These are phyloP conservation scores for Drosophila cognata DNA, from an alignment of 2,888 invertebrate genomes.

Conservation along the genomic window DNA sequence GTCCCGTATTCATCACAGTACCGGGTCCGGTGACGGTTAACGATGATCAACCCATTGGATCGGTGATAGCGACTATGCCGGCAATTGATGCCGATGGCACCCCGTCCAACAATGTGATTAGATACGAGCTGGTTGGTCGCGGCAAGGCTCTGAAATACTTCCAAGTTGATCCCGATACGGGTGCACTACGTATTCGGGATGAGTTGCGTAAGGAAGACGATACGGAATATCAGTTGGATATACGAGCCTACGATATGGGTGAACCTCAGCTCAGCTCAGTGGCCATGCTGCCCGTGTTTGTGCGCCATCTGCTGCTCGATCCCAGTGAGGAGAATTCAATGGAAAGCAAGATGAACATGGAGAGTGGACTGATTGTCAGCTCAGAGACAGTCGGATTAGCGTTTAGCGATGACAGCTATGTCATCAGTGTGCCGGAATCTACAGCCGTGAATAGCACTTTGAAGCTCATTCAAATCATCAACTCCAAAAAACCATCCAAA, in stretches of 20 bases:
- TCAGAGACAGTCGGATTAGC: conserved; percentile 88
- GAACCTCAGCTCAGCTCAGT: conserved; percentile 93
- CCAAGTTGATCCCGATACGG: conserved; percentile 93
- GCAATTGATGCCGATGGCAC: conserved; percentile 95
- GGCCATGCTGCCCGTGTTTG: conserved; percentile 92
- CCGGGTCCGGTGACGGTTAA: conserved; percentile 93
- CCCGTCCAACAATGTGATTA: conserved; percentile 91
- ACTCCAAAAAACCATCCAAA: conserved; percentile 82
- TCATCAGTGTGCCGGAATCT: conserved; percentile 91
- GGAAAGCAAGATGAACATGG: conserved; percentile 57
- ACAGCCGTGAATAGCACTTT: conserved; percentile 84
- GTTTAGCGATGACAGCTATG: conserved; percentile 94
- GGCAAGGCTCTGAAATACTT: conserved; percentile 94
- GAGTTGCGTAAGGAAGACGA: conserved; percentile 94
- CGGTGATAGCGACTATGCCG: conserved; percentile 90
- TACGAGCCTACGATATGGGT: conserved; percentile 94
- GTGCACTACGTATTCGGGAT: conserved; percentile 92
- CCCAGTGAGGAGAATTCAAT: conserved; percentile 86
- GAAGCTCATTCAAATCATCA: conserved; percentile 84
- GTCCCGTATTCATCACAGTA: conserved; percentile 93
- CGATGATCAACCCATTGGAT: conserved; percentile 93
- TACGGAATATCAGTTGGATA: conserved; percentile 95
- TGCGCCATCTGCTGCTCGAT: conserved; percentile 92
- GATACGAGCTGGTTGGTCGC: conserved; percentile 92
- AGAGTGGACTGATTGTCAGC: conserved; percentile 79